These are phyloP conservation scores for Drosophila nebulosa DNA, from an alignment of 1,140 invertebrate species.

Conservation along the genomic window DNA sequence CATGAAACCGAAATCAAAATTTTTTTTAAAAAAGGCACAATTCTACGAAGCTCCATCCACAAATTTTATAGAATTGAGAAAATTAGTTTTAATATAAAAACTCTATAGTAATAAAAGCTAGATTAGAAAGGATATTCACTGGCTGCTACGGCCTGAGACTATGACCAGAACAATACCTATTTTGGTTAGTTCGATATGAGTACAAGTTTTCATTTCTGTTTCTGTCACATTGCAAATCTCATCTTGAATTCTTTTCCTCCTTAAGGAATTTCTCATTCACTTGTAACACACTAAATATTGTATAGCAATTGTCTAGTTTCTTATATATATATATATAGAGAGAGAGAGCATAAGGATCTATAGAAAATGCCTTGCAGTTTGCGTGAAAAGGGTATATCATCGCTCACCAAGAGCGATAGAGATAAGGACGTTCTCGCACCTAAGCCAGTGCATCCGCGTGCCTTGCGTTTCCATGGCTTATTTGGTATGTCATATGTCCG, in stretches of 20 bases:
- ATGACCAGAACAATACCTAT: no score
- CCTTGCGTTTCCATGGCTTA: constrained; percentile 64
- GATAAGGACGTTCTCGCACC: constrained; percentile 56
- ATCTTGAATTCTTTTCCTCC: background rate
- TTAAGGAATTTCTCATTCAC: background rate
- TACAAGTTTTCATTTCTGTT: background rate
- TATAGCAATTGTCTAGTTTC: background rate
- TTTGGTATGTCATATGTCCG: constrained; percentile 65
- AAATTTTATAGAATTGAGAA: no score
- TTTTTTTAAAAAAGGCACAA: no score
- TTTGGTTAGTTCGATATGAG: no score
- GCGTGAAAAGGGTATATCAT: constrained; percentile 38
- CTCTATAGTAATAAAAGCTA: no score
- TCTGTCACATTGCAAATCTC: background rate
- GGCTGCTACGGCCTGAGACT: no score
- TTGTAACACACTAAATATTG: background rate
- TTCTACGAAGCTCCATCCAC: no score
- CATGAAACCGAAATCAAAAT: no score
- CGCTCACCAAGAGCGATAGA: constrained; percentile 16
- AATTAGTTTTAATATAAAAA: no score
- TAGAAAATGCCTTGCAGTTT: constrained; percentile 49
- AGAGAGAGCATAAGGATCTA: background rate
- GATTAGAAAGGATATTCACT: no score
- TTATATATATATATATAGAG: background rate
- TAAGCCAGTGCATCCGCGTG: constrained; percentile 67